Percentiles rank a stretch among this genome's conserved stretches.
Evolutionary conservation across 2,113 vertebrate genomes (phyloP).

Genomic region (Dasyornis broadbenti): DNA sequence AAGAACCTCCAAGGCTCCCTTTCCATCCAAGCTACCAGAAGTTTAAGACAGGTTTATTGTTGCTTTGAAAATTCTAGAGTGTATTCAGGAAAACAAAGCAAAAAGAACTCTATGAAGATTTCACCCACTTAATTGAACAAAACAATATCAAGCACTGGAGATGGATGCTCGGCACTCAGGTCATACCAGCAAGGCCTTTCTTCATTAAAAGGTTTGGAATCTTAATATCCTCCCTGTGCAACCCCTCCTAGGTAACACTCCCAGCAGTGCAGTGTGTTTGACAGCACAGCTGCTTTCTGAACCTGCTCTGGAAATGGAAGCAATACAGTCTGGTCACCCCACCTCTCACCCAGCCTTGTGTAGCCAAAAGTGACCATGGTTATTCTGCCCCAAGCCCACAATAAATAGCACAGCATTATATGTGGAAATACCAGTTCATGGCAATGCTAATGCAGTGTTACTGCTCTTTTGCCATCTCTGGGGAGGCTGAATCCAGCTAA

Average conservation of each 20-base stretch:
- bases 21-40: neutral
- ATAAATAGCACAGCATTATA: fast-evolving
- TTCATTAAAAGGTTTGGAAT: neutral
- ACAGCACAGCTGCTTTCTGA: neutral
- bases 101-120: neutral
- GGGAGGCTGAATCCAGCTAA: neutral
- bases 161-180: neutral
- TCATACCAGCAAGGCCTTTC: neutral
- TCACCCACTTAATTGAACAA: neutral
- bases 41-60: neutral
- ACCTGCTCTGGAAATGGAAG: neutral
- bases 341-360: fast-evolving
- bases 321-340: neutral
- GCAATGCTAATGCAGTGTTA: fast-evolving
- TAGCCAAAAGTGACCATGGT: fast-evolving
- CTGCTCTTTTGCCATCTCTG: neutral
- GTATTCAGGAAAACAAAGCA: neutral
- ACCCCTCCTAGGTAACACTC: neutral
- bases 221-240: neutral
- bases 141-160: neutral
- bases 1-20: neutral
- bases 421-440: neutral
- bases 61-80: neutral
- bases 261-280: neutral
- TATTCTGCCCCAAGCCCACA: neutral